phyloP scores from a whole-genome alignment of 1,140 invertebrate genomes.

The Microplitis mediator region DNA sequence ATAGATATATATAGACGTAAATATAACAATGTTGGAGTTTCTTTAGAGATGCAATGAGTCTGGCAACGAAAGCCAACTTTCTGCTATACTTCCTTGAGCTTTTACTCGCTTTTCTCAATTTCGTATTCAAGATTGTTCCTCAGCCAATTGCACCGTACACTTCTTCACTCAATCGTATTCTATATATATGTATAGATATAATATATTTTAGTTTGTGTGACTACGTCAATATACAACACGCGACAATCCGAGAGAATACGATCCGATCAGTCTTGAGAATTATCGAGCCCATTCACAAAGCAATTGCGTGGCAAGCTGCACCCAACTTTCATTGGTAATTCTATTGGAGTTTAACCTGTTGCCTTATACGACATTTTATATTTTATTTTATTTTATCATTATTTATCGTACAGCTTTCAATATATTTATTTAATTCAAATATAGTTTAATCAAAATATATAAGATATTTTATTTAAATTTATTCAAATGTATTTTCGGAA shows the following conservation, averaged over 20 bases:
- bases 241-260: not conserved
- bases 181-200: not conserved
- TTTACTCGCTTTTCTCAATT: constrained; percentile 4
- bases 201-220: not conserved
- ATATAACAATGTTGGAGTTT: not conserved
- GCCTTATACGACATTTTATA: not conserved
- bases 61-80: constrained; percentile 5
- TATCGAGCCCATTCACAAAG: constrained; percentile 15
- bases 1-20: too few species aligned
- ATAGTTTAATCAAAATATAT: not conserved
- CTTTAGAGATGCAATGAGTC: constrained; percentile 1
- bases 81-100: not conserved
- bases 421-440: not conserved
- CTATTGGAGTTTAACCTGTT: constrained; percentile 21
- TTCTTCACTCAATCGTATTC: not conserved
- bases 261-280: constrained; percentile 15
- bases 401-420: not conserved
- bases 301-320: constrained; percentile 13
- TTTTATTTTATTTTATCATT: constrained; percentile 10
- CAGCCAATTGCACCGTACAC: not conserved
- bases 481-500: too few species aligned
- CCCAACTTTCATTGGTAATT: constrained; percentile 15
- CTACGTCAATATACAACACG: not conserved
- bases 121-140: constrained; percentile 17
- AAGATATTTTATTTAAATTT: too few species aligned